These are phyloP conservation scores for Leucoptera coffeella DNA, from an alignment of 2,888 invertebrate species.

Conservation along the genomic window DNA sequence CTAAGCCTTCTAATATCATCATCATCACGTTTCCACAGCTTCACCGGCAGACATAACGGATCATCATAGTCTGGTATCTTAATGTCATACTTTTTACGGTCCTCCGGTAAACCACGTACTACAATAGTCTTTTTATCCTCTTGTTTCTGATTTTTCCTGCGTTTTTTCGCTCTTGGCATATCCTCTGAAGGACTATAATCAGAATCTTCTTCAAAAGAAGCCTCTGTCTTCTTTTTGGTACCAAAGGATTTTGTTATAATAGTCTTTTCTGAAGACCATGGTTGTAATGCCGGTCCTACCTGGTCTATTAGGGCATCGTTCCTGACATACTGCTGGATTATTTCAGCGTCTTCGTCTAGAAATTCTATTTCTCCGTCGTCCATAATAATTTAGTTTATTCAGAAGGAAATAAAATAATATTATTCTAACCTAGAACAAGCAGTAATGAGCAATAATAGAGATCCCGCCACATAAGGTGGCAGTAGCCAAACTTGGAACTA, in stretches of 20 bases:
- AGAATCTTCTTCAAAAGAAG: conserved; percentile 20
- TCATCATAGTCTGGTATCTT: conserved; percentile 35
- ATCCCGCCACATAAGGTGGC: no score
- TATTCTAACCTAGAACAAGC: no score
- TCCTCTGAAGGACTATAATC: conserved; percentile 30
- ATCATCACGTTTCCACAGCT: conserved; percentile 15
- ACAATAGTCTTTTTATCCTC: not conserved
- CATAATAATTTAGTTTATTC: no score
- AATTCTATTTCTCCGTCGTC: conserved; percentile 31
- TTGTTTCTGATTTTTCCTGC: conserved; percentile 2
- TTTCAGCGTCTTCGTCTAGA: conserved; percentile 40
- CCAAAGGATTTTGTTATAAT: conserved; percentile 15
- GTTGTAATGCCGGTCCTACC: not conserved
- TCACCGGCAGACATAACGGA: conserved; percentile 31
- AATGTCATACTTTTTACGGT: conserved; percentile 16
- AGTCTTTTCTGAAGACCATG: not conserved
- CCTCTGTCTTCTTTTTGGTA: conserved; percentile 9
- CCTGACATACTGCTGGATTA: conserved; percentile 33
- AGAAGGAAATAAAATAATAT: no score
- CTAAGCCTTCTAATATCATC: conserved; percentile 12
- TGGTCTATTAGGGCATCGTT: conserved; percentile 4
- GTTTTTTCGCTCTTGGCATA: conserved; percentile 7
- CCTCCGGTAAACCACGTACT: conserved; percentile 2
- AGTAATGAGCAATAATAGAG: no score
- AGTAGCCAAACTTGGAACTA: no score